Evolutionary conservation across 2,113 vertebrate genomes (phyloP), one percentile per base, ranked within the genome.

Genomic region (Taurulus bubalis): DNA sequence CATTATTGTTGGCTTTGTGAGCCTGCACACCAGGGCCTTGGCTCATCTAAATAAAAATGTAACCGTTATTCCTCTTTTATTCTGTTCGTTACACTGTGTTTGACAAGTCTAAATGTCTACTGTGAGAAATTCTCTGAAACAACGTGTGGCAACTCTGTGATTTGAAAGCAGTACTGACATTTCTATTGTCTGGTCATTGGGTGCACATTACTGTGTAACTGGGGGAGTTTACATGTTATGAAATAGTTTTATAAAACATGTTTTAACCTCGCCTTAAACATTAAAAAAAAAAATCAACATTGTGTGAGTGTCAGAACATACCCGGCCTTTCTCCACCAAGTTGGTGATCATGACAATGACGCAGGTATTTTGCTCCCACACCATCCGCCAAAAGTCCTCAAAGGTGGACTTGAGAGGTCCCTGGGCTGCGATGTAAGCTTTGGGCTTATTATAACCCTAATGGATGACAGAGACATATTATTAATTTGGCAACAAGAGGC

Each of bases 331-430:
- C 93, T 99, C 98, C 91, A 98, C 96, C 62, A 99, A 95, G 93
- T 98, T 99, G 24, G 97, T 99, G 92, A 99, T 98, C 98, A 99
- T 99, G 84, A 99, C 93, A 80, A 99, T 97, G 93, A 98, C 93
- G 71, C 96, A 94, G 16, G 96, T 97, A 85, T 98, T 98, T 88
- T 99, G 97, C 86, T 99, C 98, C 97, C 97, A 98, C 93, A 98
- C 96, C 98, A 99, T 98, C 87, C 96, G 94, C 98, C 98, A 99
- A 90, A 99, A 98, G 94, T 98, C 97, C 94, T 98, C 97, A 91
- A 97, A 98, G 7, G 98, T 99, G 77, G 97, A 96, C 91, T 97
- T 98, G 89, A 98, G 95, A 85, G 97, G 97, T 89, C 98, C 98
- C 93, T 99, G 97, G 84, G 97, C 96, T 71, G 98, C 97, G 28